phyloP scores from a whole-genome alignment of 2,888 invertebrate species.

The Ormia ochracea region DNA sequence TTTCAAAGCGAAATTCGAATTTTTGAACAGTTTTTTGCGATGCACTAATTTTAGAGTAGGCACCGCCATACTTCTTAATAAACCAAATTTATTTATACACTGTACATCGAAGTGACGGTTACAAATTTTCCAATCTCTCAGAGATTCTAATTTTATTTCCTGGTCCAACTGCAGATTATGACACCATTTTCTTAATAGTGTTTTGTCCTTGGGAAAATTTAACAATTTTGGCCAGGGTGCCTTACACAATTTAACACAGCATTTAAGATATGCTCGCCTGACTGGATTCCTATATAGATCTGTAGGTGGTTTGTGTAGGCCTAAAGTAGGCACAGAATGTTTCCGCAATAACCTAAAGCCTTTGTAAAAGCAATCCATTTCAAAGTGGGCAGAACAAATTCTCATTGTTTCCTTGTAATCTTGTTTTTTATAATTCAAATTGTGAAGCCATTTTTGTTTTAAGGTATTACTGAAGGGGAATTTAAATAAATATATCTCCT shows the following conservation, averaged over 20 bases:
- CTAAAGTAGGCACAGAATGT: constrained; percentile 48
- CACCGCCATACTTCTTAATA: constrained; percentile 67
- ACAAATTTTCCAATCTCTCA: constrained; percentile 65
- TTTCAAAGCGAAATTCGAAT: constrained; percentile 53
- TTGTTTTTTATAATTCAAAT: constrained; percentile 36
- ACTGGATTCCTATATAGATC: constrained; percentile 42
- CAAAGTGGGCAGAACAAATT: constrained; percentile 61
- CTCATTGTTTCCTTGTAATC: constrained; percentile 46
- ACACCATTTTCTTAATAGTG: constrained; percentile 67
- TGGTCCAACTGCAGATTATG: constrained; percentile 66
- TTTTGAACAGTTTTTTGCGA: constrained; percentile 65
- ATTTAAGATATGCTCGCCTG: constrained; percentile 17
- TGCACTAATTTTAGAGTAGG: constrained; percentile 70
- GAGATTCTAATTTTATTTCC: constrained; percentile 31
- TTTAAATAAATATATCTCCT: constrained; percentile 62
- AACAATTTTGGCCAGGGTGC: constrained; percentile 10
- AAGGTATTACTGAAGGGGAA: constrained; percentile 66
- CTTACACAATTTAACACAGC: constrained; percentile 44
- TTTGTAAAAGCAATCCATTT: constrained; percentile 49
- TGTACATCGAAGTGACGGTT: constrained; percentile 66
- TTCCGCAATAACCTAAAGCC: constrained; percentile 11
- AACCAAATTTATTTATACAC: constrained; percentile 53
- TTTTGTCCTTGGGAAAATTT: constrained; percentile 48
- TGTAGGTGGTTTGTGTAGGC: background rate
- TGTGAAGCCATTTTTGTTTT: constrained; percentile 60